phyloP scores from a whole-genome alignment of 2,797 vertebrate species.

The Molossus alvarezi region DNA sequence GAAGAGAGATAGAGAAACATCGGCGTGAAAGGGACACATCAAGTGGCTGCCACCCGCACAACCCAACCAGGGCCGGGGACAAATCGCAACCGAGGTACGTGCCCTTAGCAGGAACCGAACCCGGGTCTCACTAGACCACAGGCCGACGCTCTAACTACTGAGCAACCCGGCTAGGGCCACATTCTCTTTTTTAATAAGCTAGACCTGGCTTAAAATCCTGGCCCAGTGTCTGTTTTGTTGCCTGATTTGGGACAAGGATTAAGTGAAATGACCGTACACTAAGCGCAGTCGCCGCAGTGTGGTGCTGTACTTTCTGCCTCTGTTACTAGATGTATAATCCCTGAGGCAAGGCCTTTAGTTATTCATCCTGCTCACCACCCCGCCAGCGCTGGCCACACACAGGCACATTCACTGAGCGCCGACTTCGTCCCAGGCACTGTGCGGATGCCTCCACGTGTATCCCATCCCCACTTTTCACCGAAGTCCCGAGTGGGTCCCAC shows the following conservation, averaged over 20 bases:
- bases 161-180: no score
- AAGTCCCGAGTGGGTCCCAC: background rate
- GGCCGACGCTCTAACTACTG: no score
- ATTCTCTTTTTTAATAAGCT: background rate
- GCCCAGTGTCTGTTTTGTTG: background rate
- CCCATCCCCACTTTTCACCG: background rate
- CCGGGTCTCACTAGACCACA: no score
- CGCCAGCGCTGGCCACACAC: background rate
- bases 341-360: background rate
- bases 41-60: no score
- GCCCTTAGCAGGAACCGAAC: no score
- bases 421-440: no score
- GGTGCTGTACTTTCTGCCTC: background rate
- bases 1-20: no score
- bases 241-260: background rate
- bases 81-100: no score
- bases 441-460: fast-evolving
- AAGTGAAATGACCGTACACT: background rate
- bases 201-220: background rate
- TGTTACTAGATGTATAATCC: background rate
- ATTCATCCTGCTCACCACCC: background rate
- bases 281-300: fast-evolving
- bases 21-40: no score
- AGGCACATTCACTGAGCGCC: background rate
- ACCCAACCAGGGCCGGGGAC: no score